Evolutionary conservation across 2,888 invertebrate genomes (phyloP), one percentile per base, ranked within the genome.

Genomic region (Caenorhabditis japonica): DNA sequence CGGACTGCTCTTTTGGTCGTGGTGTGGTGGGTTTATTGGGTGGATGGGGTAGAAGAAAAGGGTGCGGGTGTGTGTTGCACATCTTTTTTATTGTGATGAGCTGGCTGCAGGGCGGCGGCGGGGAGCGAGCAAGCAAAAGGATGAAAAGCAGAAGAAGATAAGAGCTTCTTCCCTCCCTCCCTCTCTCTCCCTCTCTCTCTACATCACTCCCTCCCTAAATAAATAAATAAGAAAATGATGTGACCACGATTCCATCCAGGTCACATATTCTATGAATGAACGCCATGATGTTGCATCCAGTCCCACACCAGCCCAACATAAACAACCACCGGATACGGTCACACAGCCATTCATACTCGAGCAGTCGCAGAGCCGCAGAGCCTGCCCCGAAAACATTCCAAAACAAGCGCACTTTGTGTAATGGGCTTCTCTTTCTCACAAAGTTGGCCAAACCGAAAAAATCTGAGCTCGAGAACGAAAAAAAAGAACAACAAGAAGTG

Each of bases 211-310:
- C 15, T 33, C 27, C 5, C 8, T 21, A 36, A 33, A 27, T 12
- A 33, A 15, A 59, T 15, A 30, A 30, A 23, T 5, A 4, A 17
- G 27, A 43, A 2, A 19, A 44, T 15, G 46, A 43, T 17, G 39
- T 36, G 21, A 8, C 13, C 43, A 2, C 15, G 15, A 15, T 19
- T 27, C 38, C 34, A 49, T 41, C 41, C 34, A 33, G 33, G 39
- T 39, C 51, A 23, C 49, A 66, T 66, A 41, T 21, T 39, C 66
- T 66, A 66, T 66, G 56, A 66, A 66, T 66, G 61, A n/a, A n/a
- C n/a, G n/a, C n/a, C n/a, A n/a, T n/a, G n/a, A n/a, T n/a, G n/a
- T n/a, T n/a, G n/a, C n/a, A n/a, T n/a, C n/a, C n/a, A n/a, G n/a
- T n/a, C n/a, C n/a, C n/a, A n/a, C n/a, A n/a, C n/a, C n/a, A n/a